Evolutionary conservation across 2,888 invertebrate species (phyloP), one percentile per base, ranked within the genome.

Genomic region (Hoplodrina ambigua): DNA sequence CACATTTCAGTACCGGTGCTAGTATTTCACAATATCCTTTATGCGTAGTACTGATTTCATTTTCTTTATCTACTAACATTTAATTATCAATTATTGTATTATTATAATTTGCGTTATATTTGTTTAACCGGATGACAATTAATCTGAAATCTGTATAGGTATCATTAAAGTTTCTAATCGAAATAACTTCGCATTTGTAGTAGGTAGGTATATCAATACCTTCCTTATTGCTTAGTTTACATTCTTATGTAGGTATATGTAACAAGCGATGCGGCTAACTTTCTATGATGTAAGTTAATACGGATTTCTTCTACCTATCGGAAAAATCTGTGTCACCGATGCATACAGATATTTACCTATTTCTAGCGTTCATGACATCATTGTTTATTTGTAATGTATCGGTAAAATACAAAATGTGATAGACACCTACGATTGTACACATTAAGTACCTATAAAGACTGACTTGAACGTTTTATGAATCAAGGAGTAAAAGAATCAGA

Each of bases 1-100:
- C 86, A 90, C 78, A 88, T 91, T 89, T 86, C 79, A 80, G 84
- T 82, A 78, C 41, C 25, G 25, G 74, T 72, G 55, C 56, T 68
- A 46, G 60, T 64, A 71, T 75, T 73, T 72, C 59, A 52, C 49
- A 76, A 81, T 50, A 66, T 72, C 57, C 57, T 56, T 20, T 41
- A 56, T 19, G 59, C 55, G 19, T 49, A 53, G 15, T 17, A 8
- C 4, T 13, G 52, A 74, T 60, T 59, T 66, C 15, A 37, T 63
- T 79, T 61, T 72, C 19, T 55, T 44, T 72, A 33, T 64, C 33
- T 37, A 54, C 17, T 65, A 78, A 50, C 30, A 54, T 72, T 50
- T 53, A 25, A 50, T 25, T 17, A 53, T 3, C 10, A 19, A 33
- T 13, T 20, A 63, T 44, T 44, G 1, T 54, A 15, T 53, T 30